Evolutionary conservation across 2,888 invertebrate species (phyloP), one percentile per base, ranked within the genome.

Genomic region (Anthoptus insignis): DNA sequence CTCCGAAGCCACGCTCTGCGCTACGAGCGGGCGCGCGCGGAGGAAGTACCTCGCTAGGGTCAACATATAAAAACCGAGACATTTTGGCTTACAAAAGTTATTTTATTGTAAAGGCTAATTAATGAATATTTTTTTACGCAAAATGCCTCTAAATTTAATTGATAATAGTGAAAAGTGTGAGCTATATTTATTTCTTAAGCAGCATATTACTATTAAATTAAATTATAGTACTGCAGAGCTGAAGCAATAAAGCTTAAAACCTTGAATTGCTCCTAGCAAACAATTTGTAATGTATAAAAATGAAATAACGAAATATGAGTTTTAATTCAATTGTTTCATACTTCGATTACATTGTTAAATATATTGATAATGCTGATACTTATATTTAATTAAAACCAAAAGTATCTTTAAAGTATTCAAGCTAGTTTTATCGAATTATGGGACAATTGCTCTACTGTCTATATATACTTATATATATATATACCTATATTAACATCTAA

Each of bases 401-500:
- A 14, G 63, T 57, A 24, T 54, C 54, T 63, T 56, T 50, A n/a
- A 27, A 27, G 42, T 50, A 50, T 50, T 32, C 29, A 49, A 29
- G 29, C 47, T 21, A 27, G 2, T 47, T 49, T 58, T 64, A n/a
- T 50, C 32, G 34, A 64, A 57, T 49, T 32, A 81, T 84, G 84
- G 81, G 83, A 80, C 83, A 81, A 79, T 80, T 79, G 78, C 74
- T 77, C 74, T 86, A 81, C 84, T 84, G 49, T 80, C 78, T 89
- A 86, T 83, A 79, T 81, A 85, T 85, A 84, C 81, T 58, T 47
- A 58, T 80, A 86, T 79, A 81, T 81, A 84, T 90, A 91, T 89
- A 89, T 90, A 89, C 87, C 83, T 87, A 90, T 19, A 39, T 91
- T 91, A 85, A 81, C 80, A 79, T 87, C 86, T 88, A 88, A 88